Base-by-base conservation (phyloP, 2,888 invertebrate species). In the Osmoderma eremita region DNA sequence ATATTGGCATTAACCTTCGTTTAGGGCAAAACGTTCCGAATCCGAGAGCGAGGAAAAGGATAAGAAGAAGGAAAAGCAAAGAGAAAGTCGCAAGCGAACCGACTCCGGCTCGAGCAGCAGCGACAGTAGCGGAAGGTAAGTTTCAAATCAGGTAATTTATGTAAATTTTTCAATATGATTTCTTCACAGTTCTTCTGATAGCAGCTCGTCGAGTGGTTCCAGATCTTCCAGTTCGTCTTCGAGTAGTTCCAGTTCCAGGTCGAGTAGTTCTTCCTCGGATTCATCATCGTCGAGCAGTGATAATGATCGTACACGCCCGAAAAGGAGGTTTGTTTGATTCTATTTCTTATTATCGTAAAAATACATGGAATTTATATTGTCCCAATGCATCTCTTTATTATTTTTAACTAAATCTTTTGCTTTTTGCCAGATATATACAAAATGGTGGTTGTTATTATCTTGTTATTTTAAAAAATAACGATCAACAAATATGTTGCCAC, bases 171-270 rank as follows among this genome's bases (percentile, higher is more conserved):
- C 8, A 1, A 30, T 8, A 5, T 6, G 6, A 30, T 8, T 30
- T 62, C 69, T 69, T 39, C 75, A 88, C 62, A 82, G 92, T 82
- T 92, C 93, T 17, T 93, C 93, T 6, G 92, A 90, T 67, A 92
- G 92, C 78, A 92, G 92, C 76, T 92, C 93, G 12, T 94, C 95
- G 0, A 89, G 91, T 68, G 91, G 90, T 12, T 93, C 93, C 0
- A 88, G 90, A 61, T 94, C 91, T 6, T 94, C 91, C 0, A 92
- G 91, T 77, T 92, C 91, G 73, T 92, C 92, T 81, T 89, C 69
- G 87, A 90, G 39, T 81, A 89, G 50, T 85, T 89, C 50, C 80
- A 86, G 77, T 68, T 82, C 80, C 24, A 77, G 81, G 51, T 86
- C 83, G 0, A 88, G 87, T 73, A 85, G 82, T 75, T 85, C 79